Percentiles rank a stretch among this genome's conserved stretches.
phyloP scores from a whole-genome alignment of 2,888 invertebrate species.

The Ormyrus pomaceus region DNA sequence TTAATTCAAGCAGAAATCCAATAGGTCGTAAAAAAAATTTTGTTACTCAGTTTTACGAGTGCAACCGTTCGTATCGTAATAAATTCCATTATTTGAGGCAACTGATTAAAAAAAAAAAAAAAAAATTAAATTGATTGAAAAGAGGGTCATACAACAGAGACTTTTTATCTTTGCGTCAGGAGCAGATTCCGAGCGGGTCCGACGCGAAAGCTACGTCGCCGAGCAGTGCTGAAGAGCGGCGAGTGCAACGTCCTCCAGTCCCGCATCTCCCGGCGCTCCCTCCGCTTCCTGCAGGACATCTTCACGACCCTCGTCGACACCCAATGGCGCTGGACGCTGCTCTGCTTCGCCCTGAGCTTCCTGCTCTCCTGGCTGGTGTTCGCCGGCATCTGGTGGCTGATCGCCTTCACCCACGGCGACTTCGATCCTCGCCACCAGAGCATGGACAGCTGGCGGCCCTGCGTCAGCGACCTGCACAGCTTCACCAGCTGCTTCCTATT shows the following conservation, averaged over 20 bases:
- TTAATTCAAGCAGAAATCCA: no score
- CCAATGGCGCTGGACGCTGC: conserved; percentile 94
- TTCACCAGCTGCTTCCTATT: conserved; percentile 96
- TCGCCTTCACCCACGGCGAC: conserved; percentile 93
- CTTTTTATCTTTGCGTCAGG: conserved; percentile 4
- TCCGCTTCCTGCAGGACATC: conserved; percentile 82
- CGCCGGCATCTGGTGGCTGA: conserved; percentile 93
- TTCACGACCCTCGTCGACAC: conserved; percentile 93
- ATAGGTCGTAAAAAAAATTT: no score
- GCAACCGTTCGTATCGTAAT: no score
- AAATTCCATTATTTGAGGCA: no score
- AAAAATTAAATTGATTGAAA: no score
- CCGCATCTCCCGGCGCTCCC: conserved; percentile 86
- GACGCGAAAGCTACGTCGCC: conserved; percentile 84
- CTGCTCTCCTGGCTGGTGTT: conserved; percentile 92
- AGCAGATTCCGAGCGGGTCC: conserved; percentile 83
- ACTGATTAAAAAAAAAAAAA: no score
- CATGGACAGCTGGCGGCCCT: conserved; percentile 85
- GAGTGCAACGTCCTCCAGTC: conserved; percentile 97
- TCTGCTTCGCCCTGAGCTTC: conserved; percentile 90
- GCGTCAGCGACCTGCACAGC: conserved; percentile 89
- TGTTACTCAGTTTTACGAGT: no score
- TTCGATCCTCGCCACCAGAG: conserved; percentile 82
- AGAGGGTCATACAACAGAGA: background rate
- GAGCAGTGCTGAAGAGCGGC: conserved; percentile 96